Evolutionary conservation across 2,113 vertebrate species (phyloP), one percentile per base, ranked within the genome.

Genomic region (Tylochromis polylepis): DNA sequence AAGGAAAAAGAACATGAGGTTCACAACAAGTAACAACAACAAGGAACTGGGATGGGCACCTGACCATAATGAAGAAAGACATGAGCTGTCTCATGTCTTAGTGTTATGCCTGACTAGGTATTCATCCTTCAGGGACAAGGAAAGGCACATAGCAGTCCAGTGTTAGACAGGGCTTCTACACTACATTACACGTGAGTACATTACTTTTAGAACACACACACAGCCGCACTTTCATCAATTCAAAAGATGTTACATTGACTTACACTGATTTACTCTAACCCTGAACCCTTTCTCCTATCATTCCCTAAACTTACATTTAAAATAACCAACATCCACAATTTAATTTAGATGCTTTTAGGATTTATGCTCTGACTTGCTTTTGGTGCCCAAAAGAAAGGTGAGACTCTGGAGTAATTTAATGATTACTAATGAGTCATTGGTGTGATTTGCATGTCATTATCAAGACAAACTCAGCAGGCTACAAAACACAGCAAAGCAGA

Each of bases 381-480:
- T 51, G 24, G 43, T 51, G 16, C 27, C 43, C 18, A 51, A 77
- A 77, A 51, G 43, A 31, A 77, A 51, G 43, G 43, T 75, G 10
- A 75, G 24, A 43, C 18, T 46, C 6, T 51, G 36, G 65, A 22
- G 31, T 84, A 85, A 20, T 53, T 51, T 77, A 20, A 11, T 77
- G 46, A 53, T 77, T 49, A 86, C 82, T 56, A 90, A 87, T 84
- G 49, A 89, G 65, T 89, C 87, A 92, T 94, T 94, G 90, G 70
- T 82, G 55, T 79, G 27, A 83, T 80, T 67, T 89, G 57, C 34
- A 79, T 84, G 65, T 94, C 56, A 89, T 95, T 85, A 91, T 81
- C 81, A 89, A 53, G 20, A 56, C 31, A 88, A 94, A 57, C 55
- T 81, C 96, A 75, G 34, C 86, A 91, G 95, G 95, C 93, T 85